These are phyloP conservation scores for Chrysochloris asiatica DNA, from an alignment of 2,113 vertebrate genomes.

Conservation along the genomic window DNA sequence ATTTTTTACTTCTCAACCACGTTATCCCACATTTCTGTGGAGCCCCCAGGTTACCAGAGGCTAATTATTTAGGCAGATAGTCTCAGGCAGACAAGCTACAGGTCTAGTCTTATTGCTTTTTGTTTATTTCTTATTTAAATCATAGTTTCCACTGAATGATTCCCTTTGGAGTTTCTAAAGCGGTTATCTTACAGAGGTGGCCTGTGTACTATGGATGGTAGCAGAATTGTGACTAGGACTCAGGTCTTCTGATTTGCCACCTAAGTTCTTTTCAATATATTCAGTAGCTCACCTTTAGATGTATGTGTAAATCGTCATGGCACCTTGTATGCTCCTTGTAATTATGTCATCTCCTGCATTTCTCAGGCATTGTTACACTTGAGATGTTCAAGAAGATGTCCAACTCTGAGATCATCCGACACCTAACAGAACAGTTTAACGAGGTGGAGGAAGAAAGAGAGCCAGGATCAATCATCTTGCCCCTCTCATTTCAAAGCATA, in stretches of 20 bases:
- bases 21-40: conserved; percentile 2
- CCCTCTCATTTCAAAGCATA: conserved; percentile 35
- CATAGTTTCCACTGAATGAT: not conserved
- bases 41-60: not conserved
- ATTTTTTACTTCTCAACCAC: conserved; percentile 5
- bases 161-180: conserved; percentile 39
- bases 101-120: not conserved
- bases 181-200: not conserved
- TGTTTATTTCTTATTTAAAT: not conserved
- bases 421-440: conserved; percentile 90
- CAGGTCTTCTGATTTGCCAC: conserved; percentile 25
- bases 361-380: conserved; percentile 86
- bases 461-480: conserved; percentile 3
- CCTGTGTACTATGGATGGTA: not conserved
- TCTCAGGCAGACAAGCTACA: not conserved
- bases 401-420: conserved; percentile 90
- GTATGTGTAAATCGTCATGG: not conserved
- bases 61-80: not conserved
- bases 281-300: not conserved
- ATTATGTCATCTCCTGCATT: not conserved
- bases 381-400: conserved; percentile 89
- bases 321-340: conserved; percentile 20
- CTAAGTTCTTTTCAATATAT: not conserved
- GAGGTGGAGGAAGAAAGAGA: conserved; percentile 84
- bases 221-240: not conserved